Conservation (phyloP, 2,113 vertebrate genomes). For the Gallinago paraguaiae region DNA sequence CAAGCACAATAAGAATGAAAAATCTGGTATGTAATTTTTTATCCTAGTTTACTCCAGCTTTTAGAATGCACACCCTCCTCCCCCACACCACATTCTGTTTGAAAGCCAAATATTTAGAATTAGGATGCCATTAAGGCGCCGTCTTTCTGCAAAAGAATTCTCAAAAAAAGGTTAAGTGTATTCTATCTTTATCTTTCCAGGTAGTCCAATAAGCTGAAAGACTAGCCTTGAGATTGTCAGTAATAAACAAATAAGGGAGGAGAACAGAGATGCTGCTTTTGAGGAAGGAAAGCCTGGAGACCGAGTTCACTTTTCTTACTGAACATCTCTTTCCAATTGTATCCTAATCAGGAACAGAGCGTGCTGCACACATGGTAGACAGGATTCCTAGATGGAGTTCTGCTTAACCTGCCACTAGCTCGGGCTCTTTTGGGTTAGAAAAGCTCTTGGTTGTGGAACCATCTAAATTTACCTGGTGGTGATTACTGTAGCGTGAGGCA, state of each 20-base stretch:
- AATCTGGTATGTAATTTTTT: background rate
- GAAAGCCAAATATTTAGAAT: background rate
- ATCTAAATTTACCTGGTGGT: background rate
- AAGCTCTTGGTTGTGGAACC: background rate
- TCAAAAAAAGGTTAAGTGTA: background rate
- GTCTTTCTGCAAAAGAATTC: background rate
- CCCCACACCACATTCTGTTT: background rate
- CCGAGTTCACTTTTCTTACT: background rate
- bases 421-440: background rate
- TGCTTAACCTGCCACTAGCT: background rate
- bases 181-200: background rate
- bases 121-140: background rate
- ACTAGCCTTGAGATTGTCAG: background rate
- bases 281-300: background rate
- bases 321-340: background rate
- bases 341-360: background rate
- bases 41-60: background rate
- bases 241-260: background rate
- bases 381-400: background rate
- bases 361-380: background rate
- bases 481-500: background rate
- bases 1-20: background rate
- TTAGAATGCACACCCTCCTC: background rate
- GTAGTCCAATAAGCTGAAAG: background rate
- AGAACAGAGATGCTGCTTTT: background rate